Evolutionary conservation across 2,888 invertebrate species (phyloP), one percentile per base, ranked within the genome.

Genomic region (Deilephila elpenor): DNA sequence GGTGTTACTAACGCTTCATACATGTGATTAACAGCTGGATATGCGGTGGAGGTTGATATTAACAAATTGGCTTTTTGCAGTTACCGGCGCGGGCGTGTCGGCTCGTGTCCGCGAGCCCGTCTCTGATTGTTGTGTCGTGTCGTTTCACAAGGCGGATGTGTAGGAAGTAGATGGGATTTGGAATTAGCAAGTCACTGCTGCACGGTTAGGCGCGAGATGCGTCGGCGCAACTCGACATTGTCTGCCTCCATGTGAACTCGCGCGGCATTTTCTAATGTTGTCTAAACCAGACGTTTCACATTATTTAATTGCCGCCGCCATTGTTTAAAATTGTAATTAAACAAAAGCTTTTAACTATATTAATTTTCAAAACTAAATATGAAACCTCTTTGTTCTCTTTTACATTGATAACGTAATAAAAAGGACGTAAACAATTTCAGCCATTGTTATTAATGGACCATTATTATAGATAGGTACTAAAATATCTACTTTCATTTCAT

Each of bases 271-370:
- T 84, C 83, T 90, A 87, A 88, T 88, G 90, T 88, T 89, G 89
- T 88, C 88, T 88, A 88, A 89, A 86, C 87, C 80, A 84, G 83
- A 85, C 82, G 87, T 89, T 93, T 93, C 92, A 87, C 93, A 93
- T 93, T 93, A 91, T 90, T 91, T 93, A 93, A 93, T 93, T 93
- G 89, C 87, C 78, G 83, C 82, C 79, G 85, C 93, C 86, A 93
- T 94, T 93, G 93, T 94, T 89, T 90, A 83, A 77, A 75, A 84
- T 83, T 85, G 85, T 85, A 92, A 91, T 90, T 90, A 91, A 90
- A 90, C 88, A 88, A 89, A 90, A 85, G 87, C 81, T 88, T 85
- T 85, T 89, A 87, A 89, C 87, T 88, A 88, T 89, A 88, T 90
- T 91, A 91, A 88, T 90, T 91, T 90, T 71, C 53, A 25, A 73